Base-by-base conservation (phyloP, 2,113 vertebrate genomes). In the Nothocercus julius region DNA sequence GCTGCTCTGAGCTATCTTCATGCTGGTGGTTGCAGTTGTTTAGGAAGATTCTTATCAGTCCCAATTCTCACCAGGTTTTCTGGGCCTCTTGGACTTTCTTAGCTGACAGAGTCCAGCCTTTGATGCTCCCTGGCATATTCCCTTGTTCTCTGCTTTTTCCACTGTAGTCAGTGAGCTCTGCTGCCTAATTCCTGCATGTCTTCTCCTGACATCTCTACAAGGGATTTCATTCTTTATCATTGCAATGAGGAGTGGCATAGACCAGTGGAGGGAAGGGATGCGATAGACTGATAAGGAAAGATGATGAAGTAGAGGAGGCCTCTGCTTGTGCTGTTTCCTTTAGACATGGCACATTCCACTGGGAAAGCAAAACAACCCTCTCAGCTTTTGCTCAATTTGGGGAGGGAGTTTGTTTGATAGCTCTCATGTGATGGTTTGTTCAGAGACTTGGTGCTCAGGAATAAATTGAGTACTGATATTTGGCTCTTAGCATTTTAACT, bases 21-120 rank as follows among this genome's bases (percentile, higher is more conserved):
- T 9, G 9, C 45, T 0, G 1, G 25, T 0, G 0, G 9, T 5
- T 5, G n/a, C 44, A 86, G 25, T 44, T 79, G 28, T 27, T 77
- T 16, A 30, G 59, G 44, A 36, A 77, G 45, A 78, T 42, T 30
- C 47, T 38, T 47, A 22, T 47, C 22, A 32, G 6, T 38, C 16
- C 32, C 53, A 64, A 28, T 63, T 88, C 42, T 64, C 18, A 85
- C 20, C 34, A 40, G n/a, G 51, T n/a, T 85, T 86, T 87, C 45
- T 56, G 45, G 34, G 49, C 18, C 54, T 91, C 27, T 30, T 77
- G 42, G 5, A 63, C 58, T 70, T 85, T 13, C 69, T 92, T 51
- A 75, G 27, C 80, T 88, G 62, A 16, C 24, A 64, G 53, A 72
- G 34, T 47, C 61, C 66, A 72, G 66, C 70, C 47, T 18, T 70